phyloP scores from a whole-genome alignment of 2,888 invertebrate genomes.

The Asteroscopus sphinx region DNA sequence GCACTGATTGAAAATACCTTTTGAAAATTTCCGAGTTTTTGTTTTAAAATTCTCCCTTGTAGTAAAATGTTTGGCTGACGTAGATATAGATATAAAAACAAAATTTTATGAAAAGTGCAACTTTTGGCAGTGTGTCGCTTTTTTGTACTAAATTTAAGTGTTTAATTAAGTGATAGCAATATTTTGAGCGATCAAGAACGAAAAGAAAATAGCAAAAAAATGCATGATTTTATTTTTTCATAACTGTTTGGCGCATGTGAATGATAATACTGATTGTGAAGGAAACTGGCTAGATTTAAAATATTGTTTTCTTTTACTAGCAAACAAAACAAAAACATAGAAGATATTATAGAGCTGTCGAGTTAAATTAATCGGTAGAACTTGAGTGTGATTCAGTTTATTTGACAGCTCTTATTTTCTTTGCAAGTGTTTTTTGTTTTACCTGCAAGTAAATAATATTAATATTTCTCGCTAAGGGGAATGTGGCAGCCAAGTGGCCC shows the following conservation, averaged over 20 bases:
- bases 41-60: slow-evolving; percentile 12
- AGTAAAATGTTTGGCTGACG: slow-evolving; percentile 56
- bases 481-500: too few species aligned
- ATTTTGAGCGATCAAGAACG: slow-evolving; percentile 81
- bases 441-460: too few species aligned
- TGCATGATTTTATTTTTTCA: slow-evolving; percentile 57
- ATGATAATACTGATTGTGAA: slow-evolving; percentile 10
- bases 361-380: too few species aligned
- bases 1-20: slow-evolving; percentile 43
- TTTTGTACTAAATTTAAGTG: slow-evolving; percentile 54
- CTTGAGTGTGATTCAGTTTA: too few species aligned
- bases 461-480: too few species aligned
- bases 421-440: too few species aligned
- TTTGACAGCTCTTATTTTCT: too few species aligned
- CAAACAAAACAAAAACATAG: too few species aligned
- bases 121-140: slow-evolving; percentile 60
- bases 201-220: slow-evolving; percentile 43
- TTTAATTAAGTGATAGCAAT: slow-evolving; percentile 68
- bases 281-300: too few species aligned
- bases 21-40: background rate
- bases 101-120: slow-evolving; percentile 48
- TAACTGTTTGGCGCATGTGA: slow-evolving; percentile 50
- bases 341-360: too few species aligned
- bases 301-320: too few species aligned
- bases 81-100: slow-evolving; percentile 40